Conservation (phyloP, 2,797 vertebrate species). For the Neosilurus mollespiculum region DNA sequence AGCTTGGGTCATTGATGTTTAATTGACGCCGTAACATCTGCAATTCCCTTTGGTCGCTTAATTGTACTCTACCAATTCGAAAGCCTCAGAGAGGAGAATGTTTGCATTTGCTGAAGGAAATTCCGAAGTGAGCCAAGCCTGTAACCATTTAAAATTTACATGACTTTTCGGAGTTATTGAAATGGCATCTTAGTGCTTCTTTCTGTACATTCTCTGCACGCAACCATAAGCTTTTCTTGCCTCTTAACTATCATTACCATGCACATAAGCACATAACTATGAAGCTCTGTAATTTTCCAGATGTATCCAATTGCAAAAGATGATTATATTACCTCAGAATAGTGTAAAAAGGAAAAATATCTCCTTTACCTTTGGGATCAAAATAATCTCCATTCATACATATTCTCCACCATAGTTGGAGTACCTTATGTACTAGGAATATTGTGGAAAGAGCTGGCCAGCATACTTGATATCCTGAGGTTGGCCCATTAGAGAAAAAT, state of each 20-base stretch:
- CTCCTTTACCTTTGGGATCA: not conserved
- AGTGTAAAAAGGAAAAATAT: not conserved
- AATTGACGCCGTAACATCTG: conserved; percentile 71
- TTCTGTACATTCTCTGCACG: conserved; percentile 4
- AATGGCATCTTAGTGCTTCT: conserved; percentile 2
- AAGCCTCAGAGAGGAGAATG: conserved; percentile 47
- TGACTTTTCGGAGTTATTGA: conserved; percentile 8
- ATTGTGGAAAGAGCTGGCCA: not conserved
- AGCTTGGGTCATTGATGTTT: conserved; percentile 68
- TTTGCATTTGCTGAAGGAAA: conserved; percentile 55
- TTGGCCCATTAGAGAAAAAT: conserved; percentile 16
- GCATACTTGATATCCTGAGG: conserved; percentile 21
- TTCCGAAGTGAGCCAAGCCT: conserved; percentile 28
- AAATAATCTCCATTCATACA: conserved; percentile 1
- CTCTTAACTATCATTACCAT: not conserved
- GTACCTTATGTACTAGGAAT: not conserved
- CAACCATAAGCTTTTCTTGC: not conserved
- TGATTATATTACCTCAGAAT: conserved; percentile 1
- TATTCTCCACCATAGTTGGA: not conserved
- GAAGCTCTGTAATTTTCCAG: conserved; percentile 11
- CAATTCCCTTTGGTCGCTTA: conserved; percentile 61
- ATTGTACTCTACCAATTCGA: conserved; percentile 65
- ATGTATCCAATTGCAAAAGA: conserved; percentile 22
- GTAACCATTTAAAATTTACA: conserved; percentile 23
- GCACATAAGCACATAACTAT: not conserved